phyloP scores from a whole-genome alignment of 2,888 invertebrate species.

The Rhingia rostrata region DNA sequence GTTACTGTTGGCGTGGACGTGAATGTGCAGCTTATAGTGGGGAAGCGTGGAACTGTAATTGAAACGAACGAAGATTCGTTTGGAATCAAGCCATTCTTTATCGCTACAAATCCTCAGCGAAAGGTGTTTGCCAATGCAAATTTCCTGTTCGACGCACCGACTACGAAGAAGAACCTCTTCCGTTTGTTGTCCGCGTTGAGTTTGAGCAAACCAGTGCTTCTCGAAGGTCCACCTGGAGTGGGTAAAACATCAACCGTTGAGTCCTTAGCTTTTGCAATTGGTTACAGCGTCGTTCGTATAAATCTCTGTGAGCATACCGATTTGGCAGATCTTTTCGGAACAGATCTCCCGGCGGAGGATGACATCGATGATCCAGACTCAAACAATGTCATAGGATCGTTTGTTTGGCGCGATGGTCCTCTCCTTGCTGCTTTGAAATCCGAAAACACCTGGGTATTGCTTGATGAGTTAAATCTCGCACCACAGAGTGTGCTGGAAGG shows the following conservation, averaged over 20 bases:
- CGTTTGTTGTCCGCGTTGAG: constrained; percentile 94
- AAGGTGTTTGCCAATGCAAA: constrained; percentile 77
- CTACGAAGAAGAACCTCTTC: constrained; percentile 91
- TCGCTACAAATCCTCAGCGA: constrained; percentile 77
- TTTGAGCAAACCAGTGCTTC: constrained; percentile 94
- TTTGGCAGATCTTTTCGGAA: constrained; percentile 98
- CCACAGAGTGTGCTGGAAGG: constrained; percentile 99
- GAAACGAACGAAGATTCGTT: constrained; percentile 82
- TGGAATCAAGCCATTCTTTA: constrained; percentile 91
- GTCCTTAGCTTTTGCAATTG: constrained; percentile 93
- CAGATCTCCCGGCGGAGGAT: constrained; percentile 97
- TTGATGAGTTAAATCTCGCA: constrained; percentile 99
- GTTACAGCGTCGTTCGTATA: constrained; percentile 93
- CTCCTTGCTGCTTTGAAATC: constrained; percentile 95
- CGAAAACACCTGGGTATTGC: constrained; percentile 95
- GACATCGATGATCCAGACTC: constrained; percentile 81
- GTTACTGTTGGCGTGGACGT: constrained; percentile 82
- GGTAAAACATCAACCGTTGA: constrained; percentile 98
- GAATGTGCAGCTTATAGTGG: constrained; percentile 79
- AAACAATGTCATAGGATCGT: constrained; percentile 88
- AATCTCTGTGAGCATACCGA: constrained; percentile 99
- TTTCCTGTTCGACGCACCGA: constrained; percentile 91
- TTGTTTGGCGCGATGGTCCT: constrained; percentile 98
- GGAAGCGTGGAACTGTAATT: constrained; percentile 80
- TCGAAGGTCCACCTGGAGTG: constrained; percentile 99